phyloP scores from a whole-genome alignment of 2,113 vertebrate species.

The Semnornis frantzii region DNA sequence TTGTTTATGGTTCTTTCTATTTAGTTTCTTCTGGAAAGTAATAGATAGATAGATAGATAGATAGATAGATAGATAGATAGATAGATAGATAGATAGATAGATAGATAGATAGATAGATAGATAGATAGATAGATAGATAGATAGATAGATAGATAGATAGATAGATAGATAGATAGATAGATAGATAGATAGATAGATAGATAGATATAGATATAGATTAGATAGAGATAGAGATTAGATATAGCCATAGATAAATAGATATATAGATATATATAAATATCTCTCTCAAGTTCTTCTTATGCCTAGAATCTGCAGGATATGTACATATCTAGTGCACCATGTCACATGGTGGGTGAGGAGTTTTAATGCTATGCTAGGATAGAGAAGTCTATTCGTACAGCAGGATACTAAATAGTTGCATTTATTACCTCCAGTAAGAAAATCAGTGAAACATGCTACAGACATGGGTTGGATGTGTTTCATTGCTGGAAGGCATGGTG shows the following conservation, averaged over 20 bases:
- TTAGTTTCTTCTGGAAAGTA: not conserved
- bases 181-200: no score
- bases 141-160: no score
- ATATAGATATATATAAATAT: no score
- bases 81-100: no score
- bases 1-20: not conserved
- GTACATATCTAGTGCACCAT: not conserved
- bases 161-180: no score
- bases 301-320: not conserved
- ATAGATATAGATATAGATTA: no score
- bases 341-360: not conserved
- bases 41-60: no score
- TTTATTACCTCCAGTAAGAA: not conserved
- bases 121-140: no score
- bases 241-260: no score
- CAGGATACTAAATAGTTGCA: not conserved
- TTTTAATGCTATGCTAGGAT: not conserved
- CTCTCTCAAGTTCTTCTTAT: not conserved
- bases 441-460: not conserved
- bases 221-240: no score
- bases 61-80: no score
- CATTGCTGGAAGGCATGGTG: not conserved
- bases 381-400: not conserved
- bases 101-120: no score
- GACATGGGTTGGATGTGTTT: not conserved